Evolutionary conservation across 2,888 invertebrate species (phyloP).

Genomic region (Alitta virens): DNA sequence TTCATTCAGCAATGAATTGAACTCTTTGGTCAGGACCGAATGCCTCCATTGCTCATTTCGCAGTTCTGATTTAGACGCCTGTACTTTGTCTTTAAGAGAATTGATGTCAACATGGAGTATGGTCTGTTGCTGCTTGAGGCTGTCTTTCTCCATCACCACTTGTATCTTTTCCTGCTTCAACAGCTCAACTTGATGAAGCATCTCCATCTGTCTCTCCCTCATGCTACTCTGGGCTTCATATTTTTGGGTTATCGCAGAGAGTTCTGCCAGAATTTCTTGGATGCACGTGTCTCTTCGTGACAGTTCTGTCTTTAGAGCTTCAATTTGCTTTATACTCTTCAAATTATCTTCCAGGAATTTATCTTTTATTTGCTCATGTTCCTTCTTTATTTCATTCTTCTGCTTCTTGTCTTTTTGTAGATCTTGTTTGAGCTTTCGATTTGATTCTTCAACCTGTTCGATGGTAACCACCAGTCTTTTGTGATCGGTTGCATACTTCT

Average conservation of each 20-base stretch:
- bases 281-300: not conserved
- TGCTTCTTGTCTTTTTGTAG: not conserved
- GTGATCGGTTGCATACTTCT: not conserved
- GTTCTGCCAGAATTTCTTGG: not conserved
- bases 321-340: not conserved
- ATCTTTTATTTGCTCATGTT: not conserved
- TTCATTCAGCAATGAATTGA: slow-evolving; percentile 26
- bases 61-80: slow-evolving; percentile 14
- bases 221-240: slow-evolving; percentile 11
- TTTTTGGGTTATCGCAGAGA: not conserved
- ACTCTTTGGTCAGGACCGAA: slow-evolving; percentile 24
- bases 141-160: slow-evolving; percentile 3
- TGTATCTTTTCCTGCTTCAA: slow-evolving; percentile 13
- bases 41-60: slow-evolving; percentile 21
- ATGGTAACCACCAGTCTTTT: not conserved
- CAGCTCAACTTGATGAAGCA: slow-evolving; percentile 20
- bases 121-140: not conserved
- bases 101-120: slow-evolving; percentile 9
- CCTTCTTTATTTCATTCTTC: not conserved
- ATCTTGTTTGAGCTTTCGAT: not conserved
- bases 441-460: not conserved
- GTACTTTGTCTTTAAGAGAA: slow-evolving; percentile 6
- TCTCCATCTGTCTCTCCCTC: slow-evolving; percentile 18
- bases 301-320: not conserved
- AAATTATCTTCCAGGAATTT: not conserved